phyloP scores from a whole-genome alignment of 2,113 vertebrate species.

The Rhinopithecus roxellana region DNA sequence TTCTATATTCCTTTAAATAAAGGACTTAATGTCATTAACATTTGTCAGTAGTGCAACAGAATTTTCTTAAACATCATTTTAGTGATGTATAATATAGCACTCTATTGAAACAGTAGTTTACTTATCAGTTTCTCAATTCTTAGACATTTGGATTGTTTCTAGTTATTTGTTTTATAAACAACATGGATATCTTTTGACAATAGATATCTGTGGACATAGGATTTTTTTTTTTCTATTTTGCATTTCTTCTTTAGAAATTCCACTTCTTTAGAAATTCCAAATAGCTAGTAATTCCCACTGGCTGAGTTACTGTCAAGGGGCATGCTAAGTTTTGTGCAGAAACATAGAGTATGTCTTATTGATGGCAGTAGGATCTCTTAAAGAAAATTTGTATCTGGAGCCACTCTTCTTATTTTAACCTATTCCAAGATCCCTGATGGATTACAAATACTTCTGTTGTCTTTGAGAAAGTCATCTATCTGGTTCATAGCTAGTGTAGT shows the following conservation, averaged over 20 bases:
- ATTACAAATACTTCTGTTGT: background rate
- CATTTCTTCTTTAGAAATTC: conserved; percentile 7
- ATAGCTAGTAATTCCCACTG: background rate
- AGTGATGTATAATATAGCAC: background rate
- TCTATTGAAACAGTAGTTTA: background rate
- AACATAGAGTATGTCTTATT: background rate
- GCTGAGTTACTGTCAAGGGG: background rate
- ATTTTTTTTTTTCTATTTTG: background rate
- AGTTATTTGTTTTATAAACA: background rate
- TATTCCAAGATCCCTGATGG: background rate
- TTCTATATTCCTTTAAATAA: background rate
- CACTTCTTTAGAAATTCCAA: background rate
- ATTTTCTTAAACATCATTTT: conserved; percentile 25
- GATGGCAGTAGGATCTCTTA: background rate
- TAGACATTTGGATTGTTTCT: background rate
- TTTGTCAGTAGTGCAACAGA: background rate
- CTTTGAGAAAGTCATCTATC: background rate
- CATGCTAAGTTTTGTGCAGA: background rate
- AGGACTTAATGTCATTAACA: background rate
- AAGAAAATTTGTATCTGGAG: background rate
- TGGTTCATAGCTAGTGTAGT: background rate
- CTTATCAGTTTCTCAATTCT: background rate
- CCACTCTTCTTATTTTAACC: background rate
- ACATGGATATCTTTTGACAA: background rate
- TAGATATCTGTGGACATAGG: background rate